Base-by-base conservation (phyloP, 2,797 vertebrate species). In the Salmo trutta region DNA sequence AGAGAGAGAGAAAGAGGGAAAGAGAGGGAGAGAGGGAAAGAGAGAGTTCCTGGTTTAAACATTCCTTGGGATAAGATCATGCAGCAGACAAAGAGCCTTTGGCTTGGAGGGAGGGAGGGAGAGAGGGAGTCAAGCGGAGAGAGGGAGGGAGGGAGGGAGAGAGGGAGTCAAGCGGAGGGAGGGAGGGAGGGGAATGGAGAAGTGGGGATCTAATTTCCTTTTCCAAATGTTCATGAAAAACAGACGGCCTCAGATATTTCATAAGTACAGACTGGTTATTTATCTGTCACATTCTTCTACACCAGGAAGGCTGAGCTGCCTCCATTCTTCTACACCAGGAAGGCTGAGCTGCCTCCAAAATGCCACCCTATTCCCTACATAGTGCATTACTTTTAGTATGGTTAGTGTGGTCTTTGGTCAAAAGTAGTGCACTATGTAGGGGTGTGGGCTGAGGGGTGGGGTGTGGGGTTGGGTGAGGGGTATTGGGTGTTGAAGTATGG, bases 171-270 rank as follows among this genome's bases (percentile, higher is more conserved):
- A 81, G 85, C 79, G 77, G 14, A 41, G 86, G 84, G 86, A 77
- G 79, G 72, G 81, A 81, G 85, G 80, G 77, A 41, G 4, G 53
- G 41, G 10, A 3, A 53, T 41, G 36, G 36, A 41, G 77, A 77
- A 87, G 87, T 62, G 15, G 75, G 84, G 87, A 91, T 93, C 86
- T 89, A 88, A 93, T 94, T 93, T 93, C 91, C 91, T 91, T 91
- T 90, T 88, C 88, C 87, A 91, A 92, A 92, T 85, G 84, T 88
- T 93, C 88, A 94, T 92, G 91, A 91, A 92, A 94, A 94, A 90
- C 93, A 94, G 93, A 92, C 90, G 33, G 80, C 85, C 84, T 86
- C 76, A 89, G 88, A 92, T 84, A 85, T 84, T 86, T 75, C 82
- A 71, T 88, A 90, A 92, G 87, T 91, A 85, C 75, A 84, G 87